Conservation (phyloP, 2,797 vertebrate species). For the Chelon labrosus region DNA sequence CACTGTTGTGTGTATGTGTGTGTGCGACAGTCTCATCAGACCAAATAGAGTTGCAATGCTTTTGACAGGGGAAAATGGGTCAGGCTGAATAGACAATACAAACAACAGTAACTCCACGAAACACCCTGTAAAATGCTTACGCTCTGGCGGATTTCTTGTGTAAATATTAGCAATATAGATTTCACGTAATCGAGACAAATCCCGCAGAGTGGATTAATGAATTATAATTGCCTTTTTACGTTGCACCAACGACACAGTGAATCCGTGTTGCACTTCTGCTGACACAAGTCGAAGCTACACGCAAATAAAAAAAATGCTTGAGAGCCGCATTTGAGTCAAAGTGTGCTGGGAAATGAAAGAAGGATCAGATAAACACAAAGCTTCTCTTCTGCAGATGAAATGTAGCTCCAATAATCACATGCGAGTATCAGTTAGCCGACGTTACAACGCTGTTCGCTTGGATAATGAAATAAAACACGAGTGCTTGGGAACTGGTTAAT, state of each 20-base stretch:
- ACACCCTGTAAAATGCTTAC: neutral
- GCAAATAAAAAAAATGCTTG: constrained; percentile 6
- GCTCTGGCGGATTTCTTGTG: neutral
- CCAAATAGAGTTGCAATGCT: constrained; percentile 4
- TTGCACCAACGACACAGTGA: constrained; percentile 1
- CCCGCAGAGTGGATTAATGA: constrained; percentile 1
- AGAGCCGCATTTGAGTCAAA: neutral
- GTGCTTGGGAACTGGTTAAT: constrained; percentile 12
- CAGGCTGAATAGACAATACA: constrained; percentile 10
- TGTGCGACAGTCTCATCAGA: constrained; percentile 8
- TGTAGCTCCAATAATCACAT: neutral
- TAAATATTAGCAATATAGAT: neutral
- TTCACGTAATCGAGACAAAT: constrained; percentile 12
- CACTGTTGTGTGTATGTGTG: constrained; percentile 4
- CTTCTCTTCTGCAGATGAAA: neutral
- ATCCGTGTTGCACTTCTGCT: too few relatives aligned
- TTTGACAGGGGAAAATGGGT: constrained; percentile 18
- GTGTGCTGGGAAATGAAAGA: too few relatives aligned
- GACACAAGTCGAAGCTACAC: neutral
- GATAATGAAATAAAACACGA: constrained; percentile 17
- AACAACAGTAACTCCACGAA: neutral
- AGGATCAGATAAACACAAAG: neutral
- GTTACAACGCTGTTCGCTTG: constrained; percentile 16
- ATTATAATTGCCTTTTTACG: constrained; percentile 10
- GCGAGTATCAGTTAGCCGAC: constrained; percentile 5